Base-by-base conservation (phyloP, 2,113 vertebrate genomes). In the Holacanthus passer region DNA sequence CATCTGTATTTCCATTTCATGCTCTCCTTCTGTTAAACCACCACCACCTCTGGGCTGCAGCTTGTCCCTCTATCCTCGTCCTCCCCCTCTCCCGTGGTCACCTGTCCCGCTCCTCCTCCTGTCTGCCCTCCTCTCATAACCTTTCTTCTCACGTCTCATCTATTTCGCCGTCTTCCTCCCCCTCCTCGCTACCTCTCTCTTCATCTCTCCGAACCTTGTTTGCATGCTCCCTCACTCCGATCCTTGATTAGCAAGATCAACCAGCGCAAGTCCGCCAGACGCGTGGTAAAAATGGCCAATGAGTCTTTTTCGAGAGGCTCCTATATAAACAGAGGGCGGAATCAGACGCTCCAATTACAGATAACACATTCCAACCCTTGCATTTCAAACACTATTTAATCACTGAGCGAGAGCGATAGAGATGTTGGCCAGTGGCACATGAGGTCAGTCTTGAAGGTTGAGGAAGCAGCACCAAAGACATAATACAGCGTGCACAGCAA, bases 171-270 rank as follows among this genome's bases (percentile, higher is more conserved):
- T 74, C 64, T 31, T 69, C 43, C 7, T 70, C 68, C 43, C 47
- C 10, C 29, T 65, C 55, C 29, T 65, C 55, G 47, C 13, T 12
- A 24, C 47, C 27, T 35, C n/a, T 47, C 68, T 58, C 69, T 82
- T 35, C 39, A 29, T 77, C 64, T 63, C 31, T 55, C 48, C 8
- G 10, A 59, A 39, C 69, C 77, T 77, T 59, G 71, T 84, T 73
- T 80, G 73, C 85, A 79, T 69, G 71, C 60, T 79, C 58, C 73
- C 69, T 53, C 45, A 37, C 70, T 81, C 63, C 3, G 69, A 71
- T 64, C 35, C 65, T 69, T 77, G 77, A 90, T 89, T 73, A 88
- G 55, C 19, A 7, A 56, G 71, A 89, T 87, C 69, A 41, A 85
- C 83, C 85, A 24, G n/a, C 16, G 5, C 52, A 10, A 79, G 70